A percentile compares a stretch with the other conserved stretches of the same genome.
Conservation (phyloP, 2,888 invertebrate species). For the Drosophila vallismaia region DNA sequence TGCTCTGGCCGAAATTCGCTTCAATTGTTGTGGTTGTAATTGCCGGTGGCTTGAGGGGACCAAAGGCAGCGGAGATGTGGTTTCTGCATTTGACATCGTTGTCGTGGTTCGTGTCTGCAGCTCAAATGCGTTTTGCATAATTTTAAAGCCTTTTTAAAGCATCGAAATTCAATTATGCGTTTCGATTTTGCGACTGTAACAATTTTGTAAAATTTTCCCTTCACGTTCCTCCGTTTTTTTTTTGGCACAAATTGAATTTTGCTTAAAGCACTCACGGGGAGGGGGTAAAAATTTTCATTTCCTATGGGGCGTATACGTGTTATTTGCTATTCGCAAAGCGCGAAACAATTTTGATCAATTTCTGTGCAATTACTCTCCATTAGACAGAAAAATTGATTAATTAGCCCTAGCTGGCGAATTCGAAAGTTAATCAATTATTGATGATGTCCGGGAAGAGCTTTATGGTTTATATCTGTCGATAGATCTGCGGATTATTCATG, state of each 20-base stretch:
- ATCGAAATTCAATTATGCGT: conserved; percentile 40
- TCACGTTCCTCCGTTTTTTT: background rate
- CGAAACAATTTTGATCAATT: conserved; percentile 39
- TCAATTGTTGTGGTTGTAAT: conserved; percentile 38
- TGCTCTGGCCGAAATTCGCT: conserved; percentile 46
- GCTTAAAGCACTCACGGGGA: conserved; percentile 29
- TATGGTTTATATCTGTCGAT: conserved; percentile 25
- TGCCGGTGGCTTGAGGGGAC: conserved; percentile 58
- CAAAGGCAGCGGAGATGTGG: conserved; percentile 47
- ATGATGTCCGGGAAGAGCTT: conserved; percentile 17
- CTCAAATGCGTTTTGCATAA: conserved; percentile 68
- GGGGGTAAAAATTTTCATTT: conserved; percentile 5
- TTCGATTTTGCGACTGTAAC: conserved; percentile 30
- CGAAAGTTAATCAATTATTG: conserved; percentile 26
- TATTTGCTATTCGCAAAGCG: conserved; percentile 42
- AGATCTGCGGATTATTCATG: conserved; percentile 15
- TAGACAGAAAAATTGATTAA: conserved; percentile 60
- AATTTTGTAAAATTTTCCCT: conserved; percentile 9
- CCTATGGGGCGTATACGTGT: conserved; percentile 55
- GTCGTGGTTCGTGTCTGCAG: conserved; percentile 53
- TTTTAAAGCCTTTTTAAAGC: conserved; percentile 50
- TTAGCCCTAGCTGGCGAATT: conserved; percentile 41
- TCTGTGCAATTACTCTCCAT: conserved; percentile 51
- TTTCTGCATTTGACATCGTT: conserved; percentile 39
- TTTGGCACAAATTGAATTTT: conserved; percentile 65